Evolutionary conservation across 1,140 invertebrate genomes (phyloP).

Genomic region (Drosophila nikananu): DNA sequence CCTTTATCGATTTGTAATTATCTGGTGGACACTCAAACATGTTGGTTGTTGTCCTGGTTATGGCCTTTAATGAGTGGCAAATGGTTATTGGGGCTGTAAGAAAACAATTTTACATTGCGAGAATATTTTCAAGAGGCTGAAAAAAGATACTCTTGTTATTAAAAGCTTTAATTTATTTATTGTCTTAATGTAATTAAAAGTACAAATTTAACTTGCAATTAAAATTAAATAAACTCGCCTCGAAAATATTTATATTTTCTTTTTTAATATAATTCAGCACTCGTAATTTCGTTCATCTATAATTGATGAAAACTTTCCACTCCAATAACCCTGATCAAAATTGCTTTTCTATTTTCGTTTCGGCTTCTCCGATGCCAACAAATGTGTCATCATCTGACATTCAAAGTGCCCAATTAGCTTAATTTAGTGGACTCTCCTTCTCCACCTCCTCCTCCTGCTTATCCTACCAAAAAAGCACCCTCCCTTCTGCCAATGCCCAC

Average conservation of each 20-base stretch:
- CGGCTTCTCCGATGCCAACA: neutral
- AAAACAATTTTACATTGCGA: neutral
- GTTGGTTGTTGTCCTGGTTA: conserved; percentile 26
- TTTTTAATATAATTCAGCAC: conserved; percentile 6
- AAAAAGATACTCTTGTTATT: too few species aligned
- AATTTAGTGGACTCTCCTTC: conserved; percentile 24
- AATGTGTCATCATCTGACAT: conserved; percentile 43
- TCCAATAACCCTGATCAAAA: conserved; percentile 10
- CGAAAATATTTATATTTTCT: conserved; percentile 1
- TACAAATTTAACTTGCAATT: neutral
- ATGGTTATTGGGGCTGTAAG: conserved; percentile 18
- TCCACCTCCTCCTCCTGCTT: neutral
- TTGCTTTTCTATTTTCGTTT: conserved; percentile 31
- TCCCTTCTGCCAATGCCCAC: neutral
- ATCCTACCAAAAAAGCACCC: neutral
- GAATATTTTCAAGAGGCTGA: neutral
- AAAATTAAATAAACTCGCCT: neutral
- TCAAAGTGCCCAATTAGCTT: conserved; percentile 56
- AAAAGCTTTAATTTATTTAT: neutral
- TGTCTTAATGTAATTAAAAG: neutral
- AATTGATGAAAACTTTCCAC: conserved; percentile 25
- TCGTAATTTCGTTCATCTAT: conserved; percentile 7
- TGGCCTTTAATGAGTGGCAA: conserved; percentile 41
- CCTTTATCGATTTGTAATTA: conserved; percentile 73
- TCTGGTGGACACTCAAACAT: conserved; percentile 32